Base-by-base conservation (phyloP, 2,113 vertebrate genomes). In the Chauna torquata region DNA sequence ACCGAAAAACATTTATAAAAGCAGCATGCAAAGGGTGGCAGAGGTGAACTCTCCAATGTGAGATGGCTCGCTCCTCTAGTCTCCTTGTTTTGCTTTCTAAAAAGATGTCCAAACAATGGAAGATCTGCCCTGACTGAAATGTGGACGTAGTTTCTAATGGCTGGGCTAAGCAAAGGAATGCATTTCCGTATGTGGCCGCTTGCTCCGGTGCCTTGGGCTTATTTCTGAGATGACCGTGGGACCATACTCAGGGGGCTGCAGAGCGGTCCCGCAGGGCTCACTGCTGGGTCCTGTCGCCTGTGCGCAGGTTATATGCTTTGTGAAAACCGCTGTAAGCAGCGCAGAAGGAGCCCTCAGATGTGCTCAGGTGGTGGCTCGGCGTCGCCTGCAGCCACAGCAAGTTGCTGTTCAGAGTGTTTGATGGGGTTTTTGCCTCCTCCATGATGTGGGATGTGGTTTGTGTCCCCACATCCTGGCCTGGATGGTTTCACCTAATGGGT, bases 1-100 rank as follows among this genome's bases (percentile, higher is more conserved):
- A 13, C 12, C 12, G 18, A 87, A 83, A 95, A 92, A 34, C 64
- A 85, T 27, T 80, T 86, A 57, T 30, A 49, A 74, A 88, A 95
- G 83, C 87, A 86, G 68, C 68, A 52, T 11, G 36, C 65, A 54
- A 76, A 82, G 61, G 75, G 57, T 80, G 90, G 78, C 23, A 28
- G 78, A 96, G 71, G 45, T 54, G 54, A 74, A 24, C 19, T 32
- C 55, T 34, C 62, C 45, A 38, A 13, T 3, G 8, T 44, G 40
- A 82, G 44, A n/a, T 13, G 38, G 55, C 16, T 5, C 11, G 47
- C 42, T 65, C 47, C 16, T 65, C 38, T 34, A 8, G 9, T 45
- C 15, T 50, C 28, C 77, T 58, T 72, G 23, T 78, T 95, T 96
- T 78, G 30, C 40, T 76, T 23, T 47, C 44, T 54, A 10, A 22